These are phyloP conservation scores for Chydorus sphaericus DNA, from an alignment of 2,888 invertebrate genomes.

Conservation along the genomic window DNA sequence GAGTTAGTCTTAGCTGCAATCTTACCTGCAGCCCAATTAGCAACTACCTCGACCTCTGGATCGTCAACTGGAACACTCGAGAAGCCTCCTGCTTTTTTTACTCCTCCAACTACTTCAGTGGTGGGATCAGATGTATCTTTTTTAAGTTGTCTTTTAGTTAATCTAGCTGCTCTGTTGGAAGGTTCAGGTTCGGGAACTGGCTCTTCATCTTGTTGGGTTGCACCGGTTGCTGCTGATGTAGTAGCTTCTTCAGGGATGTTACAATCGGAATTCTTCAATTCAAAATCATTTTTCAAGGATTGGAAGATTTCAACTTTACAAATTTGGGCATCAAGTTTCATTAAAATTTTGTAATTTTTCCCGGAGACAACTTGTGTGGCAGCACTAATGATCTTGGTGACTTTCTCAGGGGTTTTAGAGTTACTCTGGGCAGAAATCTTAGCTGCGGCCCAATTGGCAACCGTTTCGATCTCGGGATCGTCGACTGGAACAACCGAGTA, in stretches of 20 bases:
- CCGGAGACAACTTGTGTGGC: constrained; percentile 30
- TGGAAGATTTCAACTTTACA: constrained; percentile 5
- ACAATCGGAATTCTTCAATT: neutral
- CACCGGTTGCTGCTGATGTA: too few relatives aligned
- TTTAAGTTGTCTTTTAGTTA: too few relatives aligned
- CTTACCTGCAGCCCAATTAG: neutral
- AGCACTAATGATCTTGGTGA: neutral
- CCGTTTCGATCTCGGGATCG: neutral
- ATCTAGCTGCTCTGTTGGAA: neutral
- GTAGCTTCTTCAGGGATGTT: too few relatives aligned
- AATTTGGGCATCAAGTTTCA: neutral
- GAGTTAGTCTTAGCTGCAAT: neutral
- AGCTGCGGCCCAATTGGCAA: neutral
- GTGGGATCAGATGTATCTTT: too few relatives aligned
- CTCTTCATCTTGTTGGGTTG: too few relatives aligned
- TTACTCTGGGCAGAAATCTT: neutral
- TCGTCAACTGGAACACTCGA: neutral
- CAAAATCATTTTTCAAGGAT: neutral
- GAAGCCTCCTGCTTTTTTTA: too few relatives aligned
- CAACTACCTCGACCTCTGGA: neutral
- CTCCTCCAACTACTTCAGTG: too few relatives aligned
- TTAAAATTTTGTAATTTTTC: constrained; percentile 6
- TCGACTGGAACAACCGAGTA: neutral
- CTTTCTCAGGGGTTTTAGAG: neutral
- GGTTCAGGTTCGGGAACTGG: too few relatives aligned